A percentile compares a stretch with the other conserved stretches of the same genome.
phyloP scores from a whole-genome alignment of 2,113 vertebrate genomes.

The Tretioscincus oriximinensis region DNA sequence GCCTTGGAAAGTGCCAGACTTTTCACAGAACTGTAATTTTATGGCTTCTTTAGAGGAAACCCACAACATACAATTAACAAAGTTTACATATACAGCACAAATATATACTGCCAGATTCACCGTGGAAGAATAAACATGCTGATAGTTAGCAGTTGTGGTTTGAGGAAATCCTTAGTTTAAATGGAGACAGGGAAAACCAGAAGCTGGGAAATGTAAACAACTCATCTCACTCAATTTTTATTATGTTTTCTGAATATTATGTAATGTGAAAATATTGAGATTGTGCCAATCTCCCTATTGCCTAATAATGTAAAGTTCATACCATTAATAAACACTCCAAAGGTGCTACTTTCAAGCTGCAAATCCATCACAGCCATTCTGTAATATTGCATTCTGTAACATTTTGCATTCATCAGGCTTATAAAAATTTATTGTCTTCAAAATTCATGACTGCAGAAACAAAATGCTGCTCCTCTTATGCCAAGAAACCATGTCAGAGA shows the following conservation, averaged over 20 bases:
- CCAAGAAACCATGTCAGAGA: not conserved
- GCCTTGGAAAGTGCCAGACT: not conserved
- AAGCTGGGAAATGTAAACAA: not conserved
- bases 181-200: not conserved
- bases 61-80: not conserved
- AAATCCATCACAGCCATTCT: not conserved
- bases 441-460: slow-evolving; percentile 3
- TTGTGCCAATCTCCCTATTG: no score
- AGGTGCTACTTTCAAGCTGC: not conserved
- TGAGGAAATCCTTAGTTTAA: not conserved
- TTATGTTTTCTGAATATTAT: no score
- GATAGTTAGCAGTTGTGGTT: not conserved
- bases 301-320: no score
- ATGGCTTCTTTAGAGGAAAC: not conserved
- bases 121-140: not conserved
- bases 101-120: not conserved
- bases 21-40: not conserved
- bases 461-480: slow-evolving; percentile 5
- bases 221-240: not conserved
- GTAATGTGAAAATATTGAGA: not conserved
- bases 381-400: no score
- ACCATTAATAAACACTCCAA: not conserved
- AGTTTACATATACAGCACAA: not conserved
- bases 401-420: not conserved
- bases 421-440: not conserved